Evolutionary conservation across 2,888 invertebrate genomes (phyloP).

Genomic region (Caenorhabditis sulstoni): DNA sequence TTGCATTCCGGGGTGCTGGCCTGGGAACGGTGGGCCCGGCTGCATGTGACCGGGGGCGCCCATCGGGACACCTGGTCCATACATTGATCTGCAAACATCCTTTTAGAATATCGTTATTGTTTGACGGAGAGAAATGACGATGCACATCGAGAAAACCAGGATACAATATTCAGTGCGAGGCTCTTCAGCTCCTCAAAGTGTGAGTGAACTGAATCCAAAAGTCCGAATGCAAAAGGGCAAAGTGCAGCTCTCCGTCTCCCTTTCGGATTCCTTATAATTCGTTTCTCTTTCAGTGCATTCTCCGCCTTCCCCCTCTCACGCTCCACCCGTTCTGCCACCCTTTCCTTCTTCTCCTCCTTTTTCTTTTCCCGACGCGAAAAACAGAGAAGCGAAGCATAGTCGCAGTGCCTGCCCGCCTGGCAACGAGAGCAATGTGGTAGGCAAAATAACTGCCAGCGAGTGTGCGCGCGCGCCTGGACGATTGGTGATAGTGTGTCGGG

Average conservation of each 20-base stretch:
- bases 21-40: constrained; percentile 41
- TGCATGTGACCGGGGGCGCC: constrained; percentile 46
- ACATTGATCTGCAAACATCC: constrained; percentile 60
- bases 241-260: too few relatives aligned
- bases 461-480: not conserved
- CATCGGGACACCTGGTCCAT: constrained; percentile 38
- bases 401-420: constrained; percentile 6
- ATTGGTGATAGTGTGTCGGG: constrained; percentile 16
- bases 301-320: constrained; percentile 21
- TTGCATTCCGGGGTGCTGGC: constrained; percentile 47
- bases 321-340: constrained; percentile 4
- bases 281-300: constrained; percentile 6
- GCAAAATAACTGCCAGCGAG: not conserved
- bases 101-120: too few relatives aligned
- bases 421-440: constrained; percentile 17
- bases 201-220: not conserved
- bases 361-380: not conserved
- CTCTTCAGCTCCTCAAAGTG: too few relatives aligned
- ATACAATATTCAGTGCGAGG: too few relatives aligned
- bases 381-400: constrained; percentile 9
- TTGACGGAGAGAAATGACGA: too few relatives aligned
- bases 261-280: too few relatives aligned
- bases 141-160: too few relatives aligned
- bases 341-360: not conserved
- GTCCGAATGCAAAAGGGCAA: not conserved